Evolutionary conservation across 2,113 vertebrate genomes (phyloP).

Genomic region (Macquaria australasica): DNA sequence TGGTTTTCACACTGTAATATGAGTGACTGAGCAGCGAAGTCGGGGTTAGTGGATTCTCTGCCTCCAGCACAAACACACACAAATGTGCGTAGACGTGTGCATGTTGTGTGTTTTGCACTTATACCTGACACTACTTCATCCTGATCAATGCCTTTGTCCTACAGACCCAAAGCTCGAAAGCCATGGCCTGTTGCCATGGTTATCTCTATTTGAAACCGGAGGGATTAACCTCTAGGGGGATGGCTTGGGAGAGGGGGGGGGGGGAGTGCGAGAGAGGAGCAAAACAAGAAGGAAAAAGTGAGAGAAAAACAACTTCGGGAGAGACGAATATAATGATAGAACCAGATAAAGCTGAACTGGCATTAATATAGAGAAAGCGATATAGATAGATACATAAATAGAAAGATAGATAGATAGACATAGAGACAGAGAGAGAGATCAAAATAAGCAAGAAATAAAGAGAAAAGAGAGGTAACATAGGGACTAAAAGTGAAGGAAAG

Average conservation of each 20-base stretch:
- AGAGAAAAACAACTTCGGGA: slow-evolving; percentile 29
- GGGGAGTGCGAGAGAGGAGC: slow-evolving; percentile 15
- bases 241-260: slow-evolving; percentile 47
- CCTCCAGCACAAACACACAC: slow-evolving; percentile 12
- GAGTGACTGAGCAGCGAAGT: slow-evolving; percentile 36
- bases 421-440: background rate
- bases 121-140: slow-evolving; percentile 72
- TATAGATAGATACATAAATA: background rate
- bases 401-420: slow-evolving; percentile 6
- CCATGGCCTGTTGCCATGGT: slow-evolving; percentile 81
- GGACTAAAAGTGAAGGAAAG: background rate
- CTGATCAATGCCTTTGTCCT: slow-evolving; percentile 78
- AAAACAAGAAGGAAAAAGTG: slow-evolving; percentile 36
- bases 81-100: slow-evolving; percentile 16
- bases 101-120: slow-evolving; percentile 51
- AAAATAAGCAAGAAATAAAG: background rate
- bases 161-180: slow-evolving; percentile 66
- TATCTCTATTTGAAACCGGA: slow-evolving; percentile 76
- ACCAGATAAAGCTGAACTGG: background rate
- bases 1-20: slow-evolving; percentile 52
- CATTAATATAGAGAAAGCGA: background rate
- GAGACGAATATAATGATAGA: slow-evolving; percentile 10
- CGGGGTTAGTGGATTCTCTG: slow-evolving; percentile 28
- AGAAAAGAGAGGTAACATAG: background rate
- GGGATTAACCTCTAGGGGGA: slow-evolving; percentile 77